A percentile compares a stretch with the other conserved stretches of the same genome.
Evolutionary conservation across 2,113 vertebrate species (phyloP).

Genomic region (Callithrix jacchus): DNA sequence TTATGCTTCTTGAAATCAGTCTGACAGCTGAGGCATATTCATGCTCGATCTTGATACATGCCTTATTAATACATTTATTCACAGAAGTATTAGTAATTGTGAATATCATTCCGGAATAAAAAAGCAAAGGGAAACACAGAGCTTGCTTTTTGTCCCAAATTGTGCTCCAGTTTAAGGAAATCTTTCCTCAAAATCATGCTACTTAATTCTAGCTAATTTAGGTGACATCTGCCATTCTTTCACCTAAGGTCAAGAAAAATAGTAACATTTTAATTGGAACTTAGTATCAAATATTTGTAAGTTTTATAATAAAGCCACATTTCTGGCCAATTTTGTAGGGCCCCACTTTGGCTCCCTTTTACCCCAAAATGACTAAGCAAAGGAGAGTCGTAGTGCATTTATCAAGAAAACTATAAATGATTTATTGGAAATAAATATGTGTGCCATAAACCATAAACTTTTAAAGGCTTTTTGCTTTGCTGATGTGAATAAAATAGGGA

Average conservation of each 20-base stretch:
- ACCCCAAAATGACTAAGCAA: not conserved
- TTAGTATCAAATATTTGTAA: not conserved
- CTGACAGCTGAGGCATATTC: not conserved
- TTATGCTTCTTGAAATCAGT: not conserved
- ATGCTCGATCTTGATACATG: not conserved
- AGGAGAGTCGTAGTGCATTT: rapidly evolving
- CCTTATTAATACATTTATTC: not conserved
- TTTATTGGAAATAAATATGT: not conserved
- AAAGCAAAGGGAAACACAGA: not conserved
- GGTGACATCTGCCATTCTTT: not conserved
- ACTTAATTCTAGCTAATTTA: constrained; percentile 15
- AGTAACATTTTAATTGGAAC: constrained; percentile 13
- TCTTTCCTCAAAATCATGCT: not conserved
- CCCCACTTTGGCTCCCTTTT: not conserved
- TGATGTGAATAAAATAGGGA: not conserved
- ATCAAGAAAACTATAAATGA: not conserved
- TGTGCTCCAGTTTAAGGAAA: not conserved
- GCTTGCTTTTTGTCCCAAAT: not conserved
- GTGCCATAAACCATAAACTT: not conserved
- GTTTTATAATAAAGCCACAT: not conserved
- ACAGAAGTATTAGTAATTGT: not conserved
- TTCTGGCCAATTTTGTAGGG: not conserved
- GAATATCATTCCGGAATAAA: not conserved
- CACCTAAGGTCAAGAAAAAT: not conserved
- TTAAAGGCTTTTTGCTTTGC: not conserved